Conservation (phyloP, 2,113 vertebrate genomes). For the Albula goreensis region DNA sequence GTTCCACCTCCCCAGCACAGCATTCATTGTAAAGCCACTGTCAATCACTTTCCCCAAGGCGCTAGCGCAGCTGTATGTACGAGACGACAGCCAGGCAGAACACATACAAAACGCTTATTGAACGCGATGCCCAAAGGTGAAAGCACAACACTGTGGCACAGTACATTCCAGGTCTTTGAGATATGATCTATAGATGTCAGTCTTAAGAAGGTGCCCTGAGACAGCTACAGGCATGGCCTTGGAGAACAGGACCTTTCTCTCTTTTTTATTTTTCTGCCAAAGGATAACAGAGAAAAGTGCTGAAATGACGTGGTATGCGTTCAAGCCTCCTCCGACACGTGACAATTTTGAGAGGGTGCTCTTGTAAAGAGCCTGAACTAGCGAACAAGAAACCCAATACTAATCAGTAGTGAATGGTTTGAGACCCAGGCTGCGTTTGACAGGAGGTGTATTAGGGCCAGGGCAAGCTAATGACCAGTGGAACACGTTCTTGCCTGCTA, state of each 20-base stretch:
- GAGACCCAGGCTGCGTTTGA: neutral
- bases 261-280: no score
- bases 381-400: neutral
- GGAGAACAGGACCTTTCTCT: neutral
- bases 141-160: neutral
- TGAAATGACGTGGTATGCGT: conserved; percentile 14
- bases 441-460: neutral
- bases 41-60: no score
- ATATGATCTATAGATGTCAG: conserved; percentile 30
- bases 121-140: neutral
- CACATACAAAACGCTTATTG: neutral
- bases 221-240: neutral
- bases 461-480: neutral
- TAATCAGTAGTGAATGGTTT: neutral
- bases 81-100: no score
- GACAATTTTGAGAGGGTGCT: conserved; percentile 4
- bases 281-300: neutral
- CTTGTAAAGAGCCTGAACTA: conserved; percentile 2
- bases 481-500: neutral
- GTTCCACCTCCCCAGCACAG: no score
- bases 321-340: conserved; percentile 18
- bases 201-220: conserved; percentile 11
- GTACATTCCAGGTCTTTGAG: neutral
- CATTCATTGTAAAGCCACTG: no score
- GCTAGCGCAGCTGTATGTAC: no score